Conservation (phyloP, 2,888 invertebrate genomes). For the Andrena minutula region DNA sequence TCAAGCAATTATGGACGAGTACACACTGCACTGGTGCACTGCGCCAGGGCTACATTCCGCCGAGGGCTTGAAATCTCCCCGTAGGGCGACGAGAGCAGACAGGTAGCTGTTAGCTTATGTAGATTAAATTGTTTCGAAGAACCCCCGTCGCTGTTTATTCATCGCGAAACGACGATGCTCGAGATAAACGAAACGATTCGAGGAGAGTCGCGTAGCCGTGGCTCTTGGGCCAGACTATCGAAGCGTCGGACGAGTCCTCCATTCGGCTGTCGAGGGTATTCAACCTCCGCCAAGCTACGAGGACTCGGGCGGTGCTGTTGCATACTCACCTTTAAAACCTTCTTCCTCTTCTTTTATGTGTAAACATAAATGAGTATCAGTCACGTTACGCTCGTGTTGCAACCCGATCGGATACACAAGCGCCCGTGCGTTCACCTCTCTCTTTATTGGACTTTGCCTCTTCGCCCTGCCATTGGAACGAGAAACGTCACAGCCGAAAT, state of each 20-base stretch:
- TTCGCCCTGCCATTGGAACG: background rate
- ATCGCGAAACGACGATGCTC: conserved; percentile 70
- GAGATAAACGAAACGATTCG: conserved; percentile 71
- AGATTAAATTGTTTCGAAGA: conserved; percentile 79
- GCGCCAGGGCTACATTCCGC: conserved; percentile 44
- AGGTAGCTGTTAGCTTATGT: conserved; percentile 76
- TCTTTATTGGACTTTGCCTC: background rate
- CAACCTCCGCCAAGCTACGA: background rate
- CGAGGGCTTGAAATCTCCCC: conserved; percentile 58
- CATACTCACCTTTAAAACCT: background rate
- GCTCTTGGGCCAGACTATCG: conserved; percentile 42
- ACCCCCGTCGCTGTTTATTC: conserved; percentile 75
- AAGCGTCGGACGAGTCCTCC: conserved; percentile 46
- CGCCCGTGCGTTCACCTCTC: background rate
- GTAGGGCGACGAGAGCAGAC: conserved; percentile 63
- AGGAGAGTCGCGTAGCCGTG: conserved; percentile 43
- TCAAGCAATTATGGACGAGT: background rate
- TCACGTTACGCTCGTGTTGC: conserved; percentile 3
- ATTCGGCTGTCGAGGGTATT: conserved; percentile 10
- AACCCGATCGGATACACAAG: background rate
- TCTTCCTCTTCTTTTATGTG: background rate
- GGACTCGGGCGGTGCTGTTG: background rate
- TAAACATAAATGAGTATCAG: conserved; percentile 9
- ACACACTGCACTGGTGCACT: conserved; percentile 8
- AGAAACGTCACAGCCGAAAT: too few relatives aligned